Evolutionary conservation across 2,113 vertebrate species (phyloP).

Genomic region (Paraplagusia blochii): DNA sequence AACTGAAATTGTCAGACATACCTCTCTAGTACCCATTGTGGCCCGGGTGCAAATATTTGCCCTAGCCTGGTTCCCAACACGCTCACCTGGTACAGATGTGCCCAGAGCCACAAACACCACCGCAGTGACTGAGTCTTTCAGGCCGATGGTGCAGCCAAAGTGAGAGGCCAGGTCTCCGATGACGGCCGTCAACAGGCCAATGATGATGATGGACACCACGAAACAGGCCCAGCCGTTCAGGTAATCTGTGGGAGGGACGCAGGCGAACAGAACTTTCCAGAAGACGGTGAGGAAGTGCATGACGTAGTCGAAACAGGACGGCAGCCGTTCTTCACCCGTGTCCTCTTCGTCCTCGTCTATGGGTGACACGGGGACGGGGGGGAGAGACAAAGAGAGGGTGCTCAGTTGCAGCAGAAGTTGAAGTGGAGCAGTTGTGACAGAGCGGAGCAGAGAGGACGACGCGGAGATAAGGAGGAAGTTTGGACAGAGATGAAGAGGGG

Average conservation of each 20-base stretch:
- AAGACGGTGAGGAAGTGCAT: constrained; percentile 99
- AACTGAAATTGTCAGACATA: too few species aligned
- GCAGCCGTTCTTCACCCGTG: constrained; percentile 90
- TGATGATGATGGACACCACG: constrained; percentile 88
- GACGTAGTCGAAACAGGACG: constrained; percentile 97
- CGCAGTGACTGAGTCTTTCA: constrained; percentile 96
- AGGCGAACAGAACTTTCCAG: constrained; percentile 99
- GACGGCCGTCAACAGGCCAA: constrained; percentile 91
- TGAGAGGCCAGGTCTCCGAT: constrained; percentile 96
- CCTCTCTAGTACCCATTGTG: too few species aligned
- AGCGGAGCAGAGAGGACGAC: background rate
- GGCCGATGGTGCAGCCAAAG: constrained; percentile 97
- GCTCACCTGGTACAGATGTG: constrained; percentile 91
- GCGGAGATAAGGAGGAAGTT: constrained; percentile 10
- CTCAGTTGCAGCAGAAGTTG: too few species aligned
- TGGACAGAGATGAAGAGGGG: constrained; percentile 22
- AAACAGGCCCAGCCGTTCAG: constrained; percentile 98
- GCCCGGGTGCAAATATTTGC: too few species aligned
- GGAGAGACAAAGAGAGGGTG: background rate
- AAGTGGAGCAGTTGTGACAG: background rate
- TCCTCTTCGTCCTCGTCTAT: constrained; percentile 96
- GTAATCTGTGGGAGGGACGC: constrained; percentile 95
- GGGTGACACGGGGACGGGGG: constrained; percentile 46
- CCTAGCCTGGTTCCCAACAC: too few species aligned
- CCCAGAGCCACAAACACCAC: constrained; percentile 95